Conservation (phyloP, 2,113 vertebrate genomes). For the Phrynosoma blainvillii region DNA sequence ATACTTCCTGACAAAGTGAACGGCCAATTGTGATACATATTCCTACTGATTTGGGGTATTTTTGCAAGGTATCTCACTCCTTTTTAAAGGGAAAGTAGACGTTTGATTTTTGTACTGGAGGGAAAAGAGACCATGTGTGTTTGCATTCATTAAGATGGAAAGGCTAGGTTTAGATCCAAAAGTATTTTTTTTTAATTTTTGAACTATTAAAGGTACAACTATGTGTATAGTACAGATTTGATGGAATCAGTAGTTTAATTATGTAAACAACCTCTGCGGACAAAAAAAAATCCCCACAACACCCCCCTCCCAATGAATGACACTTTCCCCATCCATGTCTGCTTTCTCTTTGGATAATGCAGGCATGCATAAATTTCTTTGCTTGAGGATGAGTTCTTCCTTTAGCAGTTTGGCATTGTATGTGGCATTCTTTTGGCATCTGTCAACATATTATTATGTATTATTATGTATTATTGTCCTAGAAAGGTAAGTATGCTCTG, state of each 20-base stretch:
- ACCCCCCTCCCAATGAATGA: neutral
- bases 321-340: neutral
- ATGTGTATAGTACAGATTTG: neutral
- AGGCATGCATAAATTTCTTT: neutral
- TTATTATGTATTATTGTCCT: neutral
- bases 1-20: neutral
- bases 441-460: neutral
- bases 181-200: neutral
- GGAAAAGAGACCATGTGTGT: too few species aligned
- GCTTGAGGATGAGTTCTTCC: neutral
- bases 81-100: too few species aligned
- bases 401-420: neutral
- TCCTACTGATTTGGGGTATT: neutral
- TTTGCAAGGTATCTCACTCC: too few species aligned
- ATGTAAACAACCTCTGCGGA: neutral
- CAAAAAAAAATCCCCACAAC: neutral
- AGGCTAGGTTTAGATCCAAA: too few species aligned
- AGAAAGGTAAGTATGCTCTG: constrained; percentile 14
- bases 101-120: too few species aligned
- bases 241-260: neutral
- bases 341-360: neutral
- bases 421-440: neutral
- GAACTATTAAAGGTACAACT: neutral
- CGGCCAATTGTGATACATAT: neutral
- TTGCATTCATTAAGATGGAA: too few species aligned